Evolutionary conservation across 2,113 vertebrate species (phyloP).

Genomic region (Tringa solitaria): DNA sequence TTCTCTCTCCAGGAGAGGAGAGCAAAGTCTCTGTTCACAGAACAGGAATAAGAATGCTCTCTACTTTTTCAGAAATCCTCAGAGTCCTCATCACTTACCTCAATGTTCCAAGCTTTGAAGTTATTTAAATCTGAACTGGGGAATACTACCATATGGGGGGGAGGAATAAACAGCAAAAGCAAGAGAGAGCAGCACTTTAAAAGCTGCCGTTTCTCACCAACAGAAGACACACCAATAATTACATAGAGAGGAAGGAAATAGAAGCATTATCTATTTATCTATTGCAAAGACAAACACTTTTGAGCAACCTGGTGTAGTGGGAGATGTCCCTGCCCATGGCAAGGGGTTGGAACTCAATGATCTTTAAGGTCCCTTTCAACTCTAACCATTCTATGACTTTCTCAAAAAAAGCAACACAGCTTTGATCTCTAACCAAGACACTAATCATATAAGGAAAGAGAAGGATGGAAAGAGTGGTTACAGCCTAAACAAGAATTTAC

Average conservation of each 20-base stretch:
- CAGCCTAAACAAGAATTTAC: neutral
- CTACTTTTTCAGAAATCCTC: neutral
- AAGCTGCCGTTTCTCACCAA: neutral
- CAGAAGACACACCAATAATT: accelerated
- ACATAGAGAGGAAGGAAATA: neutral
- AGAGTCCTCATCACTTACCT: neutral
- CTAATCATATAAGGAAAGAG: neutral
- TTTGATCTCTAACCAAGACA: neutral
- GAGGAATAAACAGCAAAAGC: neutral
- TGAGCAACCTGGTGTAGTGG: too few relatives aligned
- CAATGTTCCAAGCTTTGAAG: neutral
- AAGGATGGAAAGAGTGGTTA: neutral
- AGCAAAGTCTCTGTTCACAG: neutral
- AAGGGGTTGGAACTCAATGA: too few relatives aligned
- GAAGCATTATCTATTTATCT: neutral
- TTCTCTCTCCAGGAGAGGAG: neutral
- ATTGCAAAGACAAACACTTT: neutral
- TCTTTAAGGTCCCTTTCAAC: too few relatives aligned
- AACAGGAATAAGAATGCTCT: neutral
- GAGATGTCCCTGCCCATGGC: too few relatives aligned
- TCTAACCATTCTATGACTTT: too few relatives aligned
- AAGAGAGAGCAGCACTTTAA: neutral
- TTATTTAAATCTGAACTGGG: neutral
- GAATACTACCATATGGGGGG: neutral
- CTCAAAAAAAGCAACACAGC: neutral